Evolutionary conservation across 2,888 invertebrate genomes (phyloP).

Genomic region (Agrochola lota): DNA sequence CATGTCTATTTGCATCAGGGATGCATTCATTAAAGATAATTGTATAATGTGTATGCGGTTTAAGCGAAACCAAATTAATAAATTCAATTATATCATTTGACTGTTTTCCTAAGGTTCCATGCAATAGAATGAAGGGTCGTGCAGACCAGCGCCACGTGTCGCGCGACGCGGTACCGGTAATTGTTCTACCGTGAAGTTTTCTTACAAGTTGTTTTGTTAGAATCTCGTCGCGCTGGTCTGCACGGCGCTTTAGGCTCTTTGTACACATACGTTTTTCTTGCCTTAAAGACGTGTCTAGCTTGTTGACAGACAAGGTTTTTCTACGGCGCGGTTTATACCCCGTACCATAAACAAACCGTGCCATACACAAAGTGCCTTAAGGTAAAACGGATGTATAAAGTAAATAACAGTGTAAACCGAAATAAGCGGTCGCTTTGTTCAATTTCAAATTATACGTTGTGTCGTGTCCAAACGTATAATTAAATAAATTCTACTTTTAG

Average conservation of each 20-base stretch:
- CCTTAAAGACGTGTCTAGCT: no score
- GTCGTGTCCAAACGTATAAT: slow-evolving; percentile 15
- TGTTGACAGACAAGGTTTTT: no score
- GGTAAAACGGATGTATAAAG: not conserved
- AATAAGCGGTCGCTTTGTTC: slow-evolving; percentile 22
- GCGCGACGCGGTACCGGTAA: no score
- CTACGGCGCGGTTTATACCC: no score
- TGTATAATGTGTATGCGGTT: not conserved
- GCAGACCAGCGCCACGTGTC: no score
- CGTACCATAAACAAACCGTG: no score
- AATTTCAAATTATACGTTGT: slow-evolving; percentile 10
- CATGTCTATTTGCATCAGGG: not conserved
- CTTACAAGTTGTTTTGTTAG: no score
- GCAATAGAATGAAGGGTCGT: not conserved
- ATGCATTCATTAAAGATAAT: not conserved
- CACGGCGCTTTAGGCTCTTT: no score
- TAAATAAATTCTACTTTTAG: not conserved
- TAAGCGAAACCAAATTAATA: not conserved
- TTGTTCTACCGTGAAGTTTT: no score
- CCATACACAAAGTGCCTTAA: not conserved
- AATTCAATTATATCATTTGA: not conserved
- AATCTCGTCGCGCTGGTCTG: no score
- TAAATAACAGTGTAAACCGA: not conserved
- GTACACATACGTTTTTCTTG: no score
- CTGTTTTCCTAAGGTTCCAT: not conserved